Conservation (phyloP, 2,888 invertebrate genomes). For the Epinotia nisella region DNA sequence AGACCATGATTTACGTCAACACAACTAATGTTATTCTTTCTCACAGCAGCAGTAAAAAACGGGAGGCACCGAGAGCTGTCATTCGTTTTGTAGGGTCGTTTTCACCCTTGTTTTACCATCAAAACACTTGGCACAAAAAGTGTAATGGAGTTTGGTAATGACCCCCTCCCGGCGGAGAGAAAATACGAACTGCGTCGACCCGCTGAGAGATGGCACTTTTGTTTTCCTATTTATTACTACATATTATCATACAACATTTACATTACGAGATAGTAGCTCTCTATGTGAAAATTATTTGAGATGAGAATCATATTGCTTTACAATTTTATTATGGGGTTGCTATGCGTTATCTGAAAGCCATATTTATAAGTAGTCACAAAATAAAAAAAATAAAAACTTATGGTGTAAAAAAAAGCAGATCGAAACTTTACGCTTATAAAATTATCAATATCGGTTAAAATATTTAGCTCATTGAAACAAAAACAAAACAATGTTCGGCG, state of each 20-base stretch:
- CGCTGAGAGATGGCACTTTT: slow-evolving; percentile 68
- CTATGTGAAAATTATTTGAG: background rate
- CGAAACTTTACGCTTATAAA: background rate
- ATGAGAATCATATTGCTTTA: slow-evolving; percentile 12
- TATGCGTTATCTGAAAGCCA: too few species aligned
- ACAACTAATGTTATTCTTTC: slow-evolving; percentile 60
- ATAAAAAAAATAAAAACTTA: too few species aligned
- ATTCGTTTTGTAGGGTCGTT: slow-evolving; percentile 82
- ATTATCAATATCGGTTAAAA: background rate
- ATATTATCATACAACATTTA: slow-evolving; percentile 37
- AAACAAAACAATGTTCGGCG: slow-evolving; percentile 11
- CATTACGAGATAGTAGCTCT: slow-evolving; percentile 20
- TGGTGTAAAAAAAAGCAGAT: too few species aligned
- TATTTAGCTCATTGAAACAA: slow-evolving; percentile 3
- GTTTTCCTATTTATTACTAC: slow-evolving; percentile 56
- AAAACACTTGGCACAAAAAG: slow-evolving; percentile 84
- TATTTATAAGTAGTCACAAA: too few species aligned
- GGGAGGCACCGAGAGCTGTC: slow-evolving; percentile 71
- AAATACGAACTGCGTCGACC: slow-evolving; percentile 71
- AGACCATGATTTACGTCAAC: slow-evolving; percentile 7
- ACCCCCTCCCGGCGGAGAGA: slow-evolving; percentile 74
- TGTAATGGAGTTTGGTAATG: slow-evolving; percentile 83
- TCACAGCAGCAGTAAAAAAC: slow-evolving; percentile 70
- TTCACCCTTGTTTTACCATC: slow-evolving; percentile 83
- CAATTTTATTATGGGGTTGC: too few species aligned